A percentile compares a stretch with the other conserved stretches of the same genome.
These are phyloP conservation scores for Amazona vittata DNA, from an alignment of 2,113 vertebrate species.

Conservation along the genomic window DNA sequence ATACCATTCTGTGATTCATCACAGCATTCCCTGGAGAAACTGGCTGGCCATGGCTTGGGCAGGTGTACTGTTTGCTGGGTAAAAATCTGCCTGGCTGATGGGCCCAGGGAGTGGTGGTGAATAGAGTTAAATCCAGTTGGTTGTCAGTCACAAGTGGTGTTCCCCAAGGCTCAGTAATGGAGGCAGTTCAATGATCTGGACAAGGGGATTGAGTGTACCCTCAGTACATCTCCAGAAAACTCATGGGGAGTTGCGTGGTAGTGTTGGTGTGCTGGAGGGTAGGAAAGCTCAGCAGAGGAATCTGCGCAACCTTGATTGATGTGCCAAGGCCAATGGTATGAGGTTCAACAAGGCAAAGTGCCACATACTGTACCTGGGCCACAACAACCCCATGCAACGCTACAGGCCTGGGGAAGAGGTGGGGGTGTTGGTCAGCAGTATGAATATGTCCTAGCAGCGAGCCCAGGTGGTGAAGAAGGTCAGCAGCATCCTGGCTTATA, in stretches of 20 bases:
- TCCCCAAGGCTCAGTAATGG: neutral
- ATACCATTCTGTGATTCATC: neutral
- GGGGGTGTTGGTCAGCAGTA: neutral
- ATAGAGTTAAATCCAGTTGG: neutral
- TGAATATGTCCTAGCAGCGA: neutral
- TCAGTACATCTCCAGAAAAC: neutral
- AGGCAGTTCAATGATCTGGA: neutral
- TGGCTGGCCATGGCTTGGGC: neutral
- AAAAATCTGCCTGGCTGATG: neutral
- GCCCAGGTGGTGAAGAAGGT: neutral
- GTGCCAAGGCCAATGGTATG: neutral
- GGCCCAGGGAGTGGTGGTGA: neutral
- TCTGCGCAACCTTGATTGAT: neutral
- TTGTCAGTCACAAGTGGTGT: neutral
- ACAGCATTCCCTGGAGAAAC: neutral
- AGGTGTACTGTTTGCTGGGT: neutral
- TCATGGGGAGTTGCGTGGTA: neutral
- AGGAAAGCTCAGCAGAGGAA: neutral
- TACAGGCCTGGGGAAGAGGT: neutral
- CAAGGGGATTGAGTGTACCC: neutral
- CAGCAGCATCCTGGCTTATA: neutral
- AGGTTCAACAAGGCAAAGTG: neutral
- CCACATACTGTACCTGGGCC: neutral
- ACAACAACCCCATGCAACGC: neutral
- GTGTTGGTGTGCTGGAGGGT: neutral